Percentiles rank a stretch among this genome's conserved stretches.
Conservation (phyloP, 2,888 invertebrate species). For the Netelia fuscicornis region DNA sequence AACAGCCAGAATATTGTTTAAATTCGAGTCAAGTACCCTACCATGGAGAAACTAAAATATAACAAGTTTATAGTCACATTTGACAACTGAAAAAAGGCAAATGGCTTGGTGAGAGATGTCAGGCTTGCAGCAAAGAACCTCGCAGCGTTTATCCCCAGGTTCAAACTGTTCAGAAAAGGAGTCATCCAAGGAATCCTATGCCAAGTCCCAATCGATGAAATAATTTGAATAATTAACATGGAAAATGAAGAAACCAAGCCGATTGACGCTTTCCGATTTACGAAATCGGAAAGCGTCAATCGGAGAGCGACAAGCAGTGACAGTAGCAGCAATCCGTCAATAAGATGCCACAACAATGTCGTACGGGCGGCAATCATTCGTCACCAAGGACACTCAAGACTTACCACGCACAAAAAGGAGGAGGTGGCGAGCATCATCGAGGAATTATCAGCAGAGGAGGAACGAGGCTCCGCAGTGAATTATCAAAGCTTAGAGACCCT, state of each 20-base stretch:
- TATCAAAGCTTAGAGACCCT: not conserved
- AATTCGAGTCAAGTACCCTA: slow-evolving; percentile 14
- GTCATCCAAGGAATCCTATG: slow-evolving; percentile 15
- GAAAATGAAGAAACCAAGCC: slow-evolving; percentile 13
- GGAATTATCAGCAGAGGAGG: not conserved
- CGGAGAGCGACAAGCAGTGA: not conserved
- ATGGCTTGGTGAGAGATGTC: not conserved
- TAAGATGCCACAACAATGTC: not conserved
- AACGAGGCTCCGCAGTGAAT: not conserved
- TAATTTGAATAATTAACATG: slow-evolving; percentile 12
- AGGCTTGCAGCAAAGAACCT: not conserved
- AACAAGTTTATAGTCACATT: slow-evolving; percentile 18
- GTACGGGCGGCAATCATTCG: not conserved
- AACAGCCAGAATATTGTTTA: slow-evolving; percentile 14
- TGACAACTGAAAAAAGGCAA: slow-evolving; percentile 19
- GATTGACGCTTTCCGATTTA: slow-evolving; percentile 1
- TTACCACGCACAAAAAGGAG: not conserved
- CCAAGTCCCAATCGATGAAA: slow-evolving; percentile 5
- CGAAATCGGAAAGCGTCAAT: too few relatives aligned
- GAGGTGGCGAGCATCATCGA: slow-evolving; percentile 13
- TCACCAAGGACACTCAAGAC: not conserved
- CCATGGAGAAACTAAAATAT: not conserved
- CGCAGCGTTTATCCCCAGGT: not conserved
- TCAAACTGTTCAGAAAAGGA: slow-evolving; percentile 9
- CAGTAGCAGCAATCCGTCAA: not conserved